Evolutionary conservation across 2,888 invertebrate genomes (phyloP).

Genomic region (Netelia virgata): DNA sequence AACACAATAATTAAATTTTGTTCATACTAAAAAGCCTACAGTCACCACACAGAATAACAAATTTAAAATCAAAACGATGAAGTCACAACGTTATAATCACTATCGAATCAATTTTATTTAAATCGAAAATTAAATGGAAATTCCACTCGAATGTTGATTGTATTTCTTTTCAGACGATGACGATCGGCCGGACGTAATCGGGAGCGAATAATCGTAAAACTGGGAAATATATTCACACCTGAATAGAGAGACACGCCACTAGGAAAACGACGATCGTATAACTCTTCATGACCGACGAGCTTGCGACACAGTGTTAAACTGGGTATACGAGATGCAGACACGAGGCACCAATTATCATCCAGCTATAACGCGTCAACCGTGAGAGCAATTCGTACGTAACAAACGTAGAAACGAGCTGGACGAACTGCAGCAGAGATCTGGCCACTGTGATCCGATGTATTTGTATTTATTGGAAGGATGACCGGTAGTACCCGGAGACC

Average conservation of each 20-base stretch:
- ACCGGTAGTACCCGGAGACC: constrained; percentile 63
- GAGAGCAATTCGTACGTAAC: constrained; percentile 39
- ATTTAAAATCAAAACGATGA: background rate
- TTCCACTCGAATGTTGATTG: background rate
- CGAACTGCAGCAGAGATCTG: constrained; percentile 40
- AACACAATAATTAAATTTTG: constrained; percentile 4
- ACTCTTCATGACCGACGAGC: constrained; percentile 60
- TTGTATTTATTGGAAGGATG: constrained; percentile 76
- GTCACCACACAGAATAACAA: background rate
- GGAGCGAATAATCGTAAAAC: background rate
- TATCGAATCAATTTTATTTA: too few relatives aligned
- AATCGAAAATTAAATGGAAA: too few relatives aligned
- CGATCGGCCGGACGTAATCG: background rate
- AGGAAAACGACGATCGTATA: constrained; percentile 50
- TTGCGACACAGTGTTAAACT: constrained; percentile 38
- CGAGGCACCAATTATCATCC: constrained; percentile 9
- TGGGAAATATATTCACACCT: constrained; percentile 39
- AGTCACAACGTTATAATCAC: background rate
- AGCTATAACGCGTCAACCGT: constrained; percentile 1
- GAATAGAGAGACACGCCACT: constrained; percentile 45
- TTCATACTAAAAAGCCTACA: background rate
- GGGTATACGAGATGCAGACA: background rate
- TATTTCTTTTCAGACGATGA: background rate
- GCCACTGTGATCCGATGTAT: constrained; percentile 72
- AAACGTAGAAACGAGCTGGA: constrained; percentile 27